Evolutionary conservation across 2,113 vertebrate species (phyloP).

Genomic region (Podilymbus podiceps): DNA sequence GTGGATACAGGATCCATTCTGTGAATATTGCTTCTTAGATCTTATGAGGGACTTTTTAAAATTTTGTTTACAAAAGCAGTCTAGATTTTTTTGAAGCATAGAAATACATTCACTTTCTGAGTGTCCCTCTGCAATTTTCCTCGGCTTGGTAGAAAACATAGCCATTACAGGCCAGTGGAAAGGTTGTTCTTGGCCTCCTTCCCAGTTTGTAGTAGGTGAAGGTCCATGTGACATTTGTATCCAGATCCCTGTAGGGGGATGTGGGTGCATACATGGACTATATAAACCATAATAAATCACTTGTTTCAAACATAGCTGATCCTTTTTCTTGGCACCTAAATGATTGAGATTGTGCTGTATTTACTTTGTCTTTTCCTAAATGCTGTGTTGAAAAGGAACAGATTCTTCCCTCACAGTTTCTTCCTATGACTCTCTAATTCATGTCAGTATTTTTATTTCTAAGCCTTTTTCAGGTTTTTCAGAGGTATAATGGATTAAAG

Average conservation of each 20-base stretch:
- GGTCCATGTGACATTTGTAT: slow-evolving; percentile 31
- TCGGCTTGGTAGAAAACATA: slow-evolving; percentile 36
- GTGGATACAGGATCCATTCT: neutral
- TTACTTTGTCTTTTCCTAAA: slow-evolving; percentile 43
- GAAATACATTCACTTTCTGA: neutral
- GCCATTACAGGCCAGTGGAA: slow-evolving; percentile 30
- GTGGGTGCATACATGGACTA: slow-evolving; percentile 5
- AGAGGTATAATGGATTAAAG: neutral
- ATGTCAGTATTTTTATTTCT: slow-evolving; percentile 15
- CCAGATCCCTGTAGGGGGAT: slow-evolving; percentile 2
- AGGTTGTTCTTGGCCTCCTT: slow-evolving; percentile 60
- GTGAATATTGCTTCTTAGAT: neutral
- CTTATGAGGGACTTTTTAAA: neutral
- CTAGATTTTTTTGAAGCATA: neutral
- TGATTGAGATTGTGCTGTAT: neutral
- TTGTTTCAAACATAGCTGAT: slow-evolving; percentile 43
- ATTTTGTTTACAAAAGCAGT: neutral
- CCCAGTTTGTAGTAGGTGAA: slow-evolving; percentile 39
- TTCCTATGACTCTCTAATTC: neutral
- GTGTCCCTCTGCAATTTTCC: slow-evolving; percentile 32
- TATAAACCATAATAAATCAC: slow-evolving; percentile 41
- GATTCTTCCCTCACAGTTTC: slow-evolving; percentile 10
- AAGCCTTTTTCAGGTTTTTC: neutral
- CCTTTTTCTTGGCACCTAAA: slow-evolving; percentile 40
- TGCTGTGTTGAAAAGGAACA: slow-evolving; percentile 27